These are phyloP conservation scores for Passer montanus DNA, from an alignment of 2,113 vertebrate genomes.

Conservation along the genomic window DNA sequence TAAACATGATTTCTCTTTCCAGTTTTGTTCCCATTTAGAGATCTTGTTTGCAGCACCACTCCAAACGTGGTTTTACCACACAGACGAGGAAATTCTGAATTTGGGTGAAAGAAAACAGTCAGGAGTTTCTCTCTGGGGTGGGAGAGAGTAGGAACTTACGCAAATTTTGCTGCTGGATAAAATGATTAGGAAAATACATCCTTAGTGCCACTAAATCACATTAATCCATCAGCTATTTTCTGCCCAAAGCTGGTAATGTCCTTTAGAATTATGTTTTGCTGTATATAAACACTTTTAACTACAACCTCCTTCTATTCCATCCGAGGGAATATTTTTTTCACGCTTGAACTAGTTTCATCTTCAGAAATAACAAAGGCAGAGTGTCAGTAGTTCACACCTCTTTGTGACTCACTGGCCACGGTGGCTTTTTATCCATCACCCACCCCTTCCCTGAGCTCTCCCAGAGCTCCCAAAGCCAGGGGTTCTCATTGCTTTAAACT, in stretches of 20 bases:
- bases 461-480: not conserved
- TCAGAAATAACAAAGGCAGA: not conserved
- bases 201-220: conserved; percentile 16
- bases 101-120: not conserved
- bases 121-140: not conserved
- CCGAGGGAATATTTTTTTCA: not conserved
- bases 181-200: conserved; percentile 25
- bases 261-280: conserved; percentile 24
- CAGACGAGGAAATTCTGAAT: not conserved
- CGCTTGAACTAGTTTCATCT: not conserved
- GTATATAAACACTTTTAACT: not conserved
- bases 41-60: not conserved
- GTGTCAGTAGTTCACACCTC: not conserved
- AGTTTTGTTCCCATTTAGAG: not conserved
- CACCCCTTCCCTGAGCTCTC: not conserved
- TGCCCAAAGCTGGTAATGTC: conserved; percentile 23
- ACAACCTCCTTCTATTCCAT: not conserved
- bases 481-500: not conserved
- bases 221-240: conserved; percentile 22
- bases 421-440: not conserved
- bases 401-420: not conserved
- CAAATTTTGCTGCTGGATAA: not conserved
- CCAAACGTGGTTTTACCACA: not conserved
- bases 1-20: not conserved
- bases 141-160: not conserved